A percentile compares a stretch with the other conserved stretches of the same genome.
Conservation (phyloP, 2,113 vertebrate species). For the Onychorhynchus coronatus region DNA sequence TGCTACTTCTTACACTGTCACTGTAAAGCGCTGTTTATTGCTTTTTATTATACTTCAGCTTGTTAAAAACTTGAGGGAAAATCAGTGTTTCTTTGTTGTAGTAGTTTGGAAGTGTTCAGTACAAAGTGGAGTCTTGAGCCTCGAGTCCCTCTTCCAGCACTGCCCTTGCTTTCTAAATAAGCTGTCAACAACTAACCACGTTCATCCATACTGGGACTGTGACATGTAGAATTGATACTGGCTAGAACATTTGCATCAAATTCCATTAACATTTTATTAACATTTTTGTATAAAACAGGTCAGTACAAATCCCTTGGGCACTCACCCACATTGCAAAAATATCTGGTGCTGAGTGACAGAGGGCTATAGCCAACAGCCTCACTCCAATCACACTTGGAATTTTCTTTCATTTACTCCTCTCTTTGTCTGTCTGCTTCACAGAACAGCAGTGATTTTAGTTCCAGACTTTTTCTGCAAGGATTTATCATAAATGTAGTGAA, state of each 20-base stretch:
- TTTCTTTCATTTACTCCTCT: conserved; percentile 15
- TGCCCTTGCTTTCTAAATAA: conserved; percentile 22
- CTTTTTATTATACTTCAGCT: background rate
- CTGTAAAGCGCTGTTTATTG: background rate
- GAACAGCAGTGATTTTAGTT: background rate
- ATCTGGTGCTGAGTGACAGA: conserved; percentile 18
- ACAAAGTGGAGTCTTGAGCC: background rate
- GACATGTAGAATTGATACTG: background rate
- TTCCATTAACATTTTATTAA: conserved; percentile 25
- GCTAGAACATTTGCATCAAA: conserved; percentile 6
- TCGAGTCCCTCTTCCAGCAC: background rate
- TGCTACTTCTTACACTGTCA: background rate
- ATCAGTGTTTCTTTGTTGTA: background rate
- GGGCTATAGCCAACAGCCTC: background rate
- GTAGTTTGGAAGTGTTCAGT: background rate
- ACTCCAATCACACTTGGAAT: background rate
- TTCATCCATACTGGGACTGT: background rate
- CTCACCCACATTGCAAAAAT: conserved; percentile 59
- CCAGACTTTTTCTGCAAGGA: background rate
- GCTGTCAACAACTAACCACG: background rate
- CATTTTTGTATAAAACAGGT: conserved; percentile 31
- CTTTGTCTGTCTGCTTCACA: background rate
- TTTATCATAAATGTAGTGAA: background rate
- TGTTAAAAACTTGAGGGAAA: background rate
- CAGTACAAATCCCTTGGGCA: conserved; percentile 53